Evolutionary conservation across 2,888 invertebrate genomes (phyloP).

Genomic region (Agrochola litura): DNA sequence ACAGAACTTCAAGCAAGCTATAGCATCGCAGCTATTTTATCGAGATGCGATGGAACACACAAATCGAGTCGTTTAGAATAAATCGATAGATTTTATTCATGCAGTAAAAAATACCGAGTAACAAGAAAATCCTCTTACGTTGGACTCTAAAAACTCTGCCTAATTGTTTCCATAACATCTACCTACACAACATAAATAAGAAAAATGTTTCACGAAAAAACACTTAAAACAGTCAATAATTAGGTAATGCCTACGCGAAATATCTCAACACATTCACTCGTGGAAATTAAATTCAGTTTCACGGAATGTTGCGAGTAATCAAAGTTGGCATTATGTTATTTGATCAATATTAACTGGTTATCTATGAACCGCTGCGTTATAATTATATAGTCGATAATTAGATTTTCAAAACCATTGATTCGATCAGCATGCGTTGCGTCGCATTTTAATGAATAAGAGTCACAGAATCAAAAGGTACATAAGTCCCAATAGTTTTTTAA

Average conservation of each 20-base stretch:
- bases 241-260: background rate
- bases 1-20: background rate
- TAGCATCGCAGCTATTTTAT: background rate
- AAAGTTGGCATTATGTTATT: background rate
- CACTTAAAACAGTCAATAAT: background rate
- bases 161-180: background rate
- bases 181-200: background rate
- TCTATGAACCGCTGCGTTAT: background rate
- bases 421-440: background rate
- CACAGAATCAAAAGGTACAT: background rate
- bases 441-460: background rate
- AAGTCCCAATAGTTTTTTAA: background rate
- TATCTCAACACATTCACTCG: background rate
- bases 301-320: background rate
- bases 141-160: background rate
- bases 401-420: background rate
- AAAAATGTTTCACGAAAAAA: background rate
- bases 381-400: background rate
- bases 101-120: background rate
- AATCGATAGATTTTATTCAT: background rate
- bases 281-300: slow-evolving; percentile 8
- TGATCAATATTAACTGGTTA: slow-evolving; percentile 4
- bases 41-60: background rate
- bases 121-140: background rate
- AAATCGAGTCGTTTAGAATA: background rate